Base-by-base conservation (phyloP, 2,113 vertebrate species). In the Tricholaema leucomelas region DNA sequence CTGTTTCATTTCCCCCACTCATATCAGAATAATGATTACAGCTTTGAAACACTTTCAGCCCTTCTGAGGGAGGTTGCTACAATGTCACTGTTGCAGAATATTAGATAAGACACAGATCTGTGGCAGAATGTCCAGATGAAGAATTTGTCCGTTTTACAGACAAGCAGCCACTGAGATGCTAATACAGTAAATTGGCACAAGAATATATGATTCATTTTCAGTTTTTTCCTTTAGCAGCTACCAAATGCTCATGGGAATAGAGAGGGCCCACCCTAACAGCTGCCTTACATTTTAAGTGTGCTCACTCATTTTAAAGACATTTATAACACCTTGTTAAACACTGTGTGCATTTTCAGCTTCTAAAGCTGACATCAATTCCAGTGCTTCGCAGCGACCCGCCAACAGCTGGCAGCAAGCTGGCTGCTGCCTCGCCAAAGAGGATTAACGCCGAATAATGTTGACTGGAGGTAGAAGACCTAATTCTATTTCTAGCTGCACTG, bases 351-450 rank as follows among this genome's bases (percentile, higher is more conserved):
- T 91, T 86, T 36, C 77, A 89, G 31, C 42, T 89, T 60, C 35
- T 74, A 64, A 82, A 91, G 27, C 28, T 36, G 36, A 71, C 48
- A 88, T 21, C 21, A 42, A 56, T 31, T 46, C 36, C 67, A 75
- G 64, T 38, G 48, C 72, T 91, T 76, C 0, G 0, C 42, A 88
- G 74, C 5, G 2, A 71, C 52, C 72, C 87, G 76, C 87, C 90
- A 93, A 67, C 64, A 73, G 67, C 78, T 87, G 83, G 81, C 86
- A 95, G 84, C 0, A 1, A 88, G 66, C 52, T 91, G 71, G 67
- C 52, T 94, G 81, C 84, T 80, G 56, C 78, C 80, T 63, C 65
- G 81, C 81, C 89, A 74, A 91, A 82, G 60, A 91, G 78, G 91
- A 85, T 92, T 95, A 93, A 90, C 11, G 2, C 74, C 2, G 0